Conservation (phyloP, 2,113 vertebrate genomes). For the Cacatua alba region DNA sequence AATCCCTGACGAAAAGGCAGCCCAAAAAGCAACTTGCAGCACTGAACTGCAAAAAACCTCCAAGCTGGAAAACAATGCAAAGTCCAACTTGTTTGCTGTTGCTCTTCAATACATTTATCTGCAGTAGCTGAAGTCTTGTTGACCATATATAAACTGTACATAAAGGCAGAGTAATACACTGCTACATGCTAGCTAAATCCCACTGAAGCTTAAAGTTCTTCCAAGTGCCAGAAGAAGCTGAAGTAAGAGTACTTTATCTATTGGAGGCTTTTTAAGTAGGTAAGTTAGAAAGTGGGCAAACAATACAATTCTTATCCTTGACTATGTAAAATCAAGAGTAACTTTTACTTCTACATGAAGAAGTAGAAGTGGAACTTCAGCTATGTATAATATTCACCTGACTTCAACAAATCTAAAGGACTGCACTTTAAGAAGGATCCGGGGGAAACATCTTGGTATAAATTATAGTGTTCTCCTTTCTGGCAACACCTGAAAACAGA, state of each 20-base stretch:
- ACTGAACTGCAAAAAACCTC: neutral
- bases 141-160: neutral
- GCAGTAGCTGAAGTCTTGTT: neutral
- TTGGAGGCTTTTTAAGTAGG: neutral
- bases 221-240: neutral
- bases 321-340: neutral
- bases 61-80: neutral
- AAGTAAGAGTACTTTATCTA: neutral
- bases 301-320: neutral
- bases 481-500: slow-evolving; percentile 23
- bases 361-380: neutral
- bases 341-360: neutral
- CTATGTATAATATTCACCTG: neutral
- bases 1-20: neutral
- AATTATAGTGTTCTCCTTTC: neutral
- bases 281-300: neutral
- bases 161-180: neutral
- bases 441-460: neutral
- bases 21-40: neutral
- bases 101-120: neutral
- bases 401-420: neutral
- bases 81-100: neutral
- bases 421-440: neutral
- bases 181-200: neutral
- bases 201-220: neutral